phyloP scores from a whole-genome alignment of 2,113 vertebrate species.

The Potamarius usumacintae region DNA sequence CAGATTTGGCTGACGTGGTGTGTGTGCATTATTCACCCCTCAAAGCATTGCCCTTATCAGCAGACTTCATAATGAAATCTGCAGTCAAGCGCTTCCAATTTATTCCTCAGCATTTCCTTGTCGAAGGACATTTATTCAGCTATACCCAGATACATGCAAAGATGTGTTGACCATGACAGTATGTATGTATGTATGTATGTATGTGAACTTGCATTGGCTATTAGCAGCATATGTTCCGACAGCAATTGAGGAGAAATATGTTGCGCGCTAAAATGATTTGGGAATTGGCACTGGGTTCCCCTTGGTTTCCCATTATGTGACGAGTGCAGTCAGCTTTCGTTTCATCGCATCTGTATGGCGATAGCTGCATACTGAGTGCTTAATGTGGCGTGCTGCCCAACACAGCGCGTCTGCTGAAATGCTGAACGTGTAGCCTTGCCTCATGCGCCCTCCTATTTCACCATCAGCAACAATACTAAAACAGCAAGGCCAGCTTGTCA shows the following conservation, averaged over 20 bases:
- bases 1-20: constrained; percentile 37
- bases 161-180: constrained; percentile 30
- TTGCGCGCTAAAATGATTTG: constrained; percentile 27
- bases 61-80: constrained; percentile 57
- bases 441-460: constrained; percentile 4
- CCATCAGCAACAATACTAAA: constrained; percentile 12
- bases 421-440: constrained; percentile 8
- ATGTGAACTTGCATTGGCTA: constrained; percentile 14
- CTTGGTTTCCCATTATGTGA: constrained; percentile 40
- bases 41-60: constrained; percentile 46
- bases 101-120: constrained; percentile 46
- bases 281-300: constrained; percentile 28
- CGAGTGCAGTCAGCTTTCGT: constrained; percentile 6
- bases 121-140: constrained; percentile 37
- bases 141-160: constrained; percentile 25
- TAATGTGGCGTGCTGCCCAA: constrained; percentile 34
- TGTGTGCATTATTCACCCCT: constrained; percentile 41
- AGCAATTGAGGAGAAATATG: constrained; percentile 32
- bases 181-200: background rate
- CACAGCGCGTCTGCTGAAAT: constrained; percentile 30
- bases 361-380: constrained; percentile 27
- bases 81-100: constrained; percentile 53
- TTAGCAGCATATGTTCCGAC: constrained; percentile 39
- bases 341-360: constrained; percentile 18
- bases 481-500: constrained; percentile 23